Base-by-base conservation (phyloP, 2,888 invertebrate genomes). In the Cheilosia pagana region DNA sequence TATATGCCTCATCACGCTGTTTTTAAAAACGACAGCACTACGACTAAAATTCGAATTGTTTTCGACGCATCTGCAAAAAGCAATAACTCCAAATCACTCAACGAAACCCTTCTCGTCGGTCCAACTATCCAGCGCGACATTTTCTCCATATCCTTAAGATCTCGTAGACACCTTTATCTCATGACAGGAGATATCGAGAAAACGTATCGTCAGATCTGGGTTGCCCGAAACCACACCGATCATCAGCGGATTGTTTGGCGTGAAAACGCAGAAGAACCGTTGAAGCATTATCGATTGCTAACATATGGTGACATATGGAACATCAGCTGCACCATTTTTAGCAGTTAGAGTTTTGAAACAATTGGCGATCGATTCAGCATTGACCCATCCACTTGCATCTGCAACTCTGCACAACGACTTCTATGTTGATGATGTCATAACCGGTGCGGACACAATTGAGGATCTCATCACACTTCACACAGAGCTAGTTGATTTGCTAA, bases 371-470 rank as follows among this genome's bases (percentile, higher is more conserved):
- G 70, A 82, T 25, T 78, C 87, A 39, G 25, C 31, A 31, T 4
- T 75, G 4, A 57, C 23, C 0, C 86, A 74, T 65, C 87, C 87
- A 0, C 16, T 55, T 28, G 87, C 87, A 5, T 19, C 83, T 28
- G 55, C 52, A 19, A 60, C 86, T 31, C 21, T 86, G 8, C 14
- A 39, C 2, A 48, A 72, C 21, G 87, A 87, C 53, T 87, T 88
- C 45, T 88, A 88, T 48, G 83, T 88, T 5, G 88, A 88, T 62
- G 87, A 88, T 50, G 48, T 78, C 1, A 50, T 88, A 25, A 78
- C 83, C n/a, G 86, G 79, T 16, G 60, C 62, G 5, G 65, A 81
- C n/a, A 52, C 31, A 16, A 52, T 70, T 21, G 50, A 71, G 12
- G 59, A 55, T 16, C 23, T 60, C 4, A 60, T 63, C 14, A 16